Base-by-base conservation (phyloP, 1,140 invertebrate genomes). In the Propsilocerus akamusi region DNA sequence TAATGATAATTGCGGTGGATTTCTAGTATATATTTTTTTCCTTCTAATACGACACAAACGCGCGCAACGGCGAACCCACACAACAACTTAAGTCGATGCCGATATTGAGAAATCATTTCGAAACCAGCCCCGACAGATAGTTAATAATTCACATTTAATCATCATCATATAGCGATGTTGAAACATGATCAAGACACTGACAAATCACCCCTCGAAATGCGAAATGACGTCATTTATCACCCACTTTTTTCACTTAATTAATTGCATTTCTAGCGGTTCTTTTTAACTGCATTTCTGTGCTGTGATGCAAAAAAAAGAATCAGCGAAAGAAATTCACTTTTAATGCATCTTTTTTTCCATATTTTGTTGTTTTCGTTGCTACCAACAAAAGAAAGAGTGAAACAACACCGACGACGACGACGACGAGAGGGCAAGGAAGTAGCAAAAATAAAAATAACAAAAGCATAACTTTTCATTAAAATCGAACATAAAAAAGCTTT, bases 401-500 rank as follows among this genome's bases (percentile, higher is more conserved):
- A 30, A n/a, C 28, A 3, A 30, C 14, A 30, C 11, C 28, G 14
- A 7, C 34, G 22, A 20, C 11, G 22, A 41, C 17, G 22, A 41
- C n/a, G 8, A 41, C 5, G 17, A n/a, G 14, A 41, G 8, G 22
- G 10, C 5, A 41, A 41, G 34, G 17, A 20, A 41, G 34, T 17
- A 17, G 17, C 5, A 41, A 12, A n/a, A n/a, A n/a, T n/a, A n/a
- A n/a, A n/a, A 17, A 37, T 14, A 41, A 41, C n/a, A 41, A 14
- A 17, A 17, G n/a, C 17, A 17, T 41, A 17, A 41, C 34, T n/a
- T 17, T 41, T n/a, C n/a, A 41, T 17, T n/a, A 17, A 41, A 41
- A 20, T 41, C 17, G 34, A 41, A 41, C 34, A 41, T 41, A 41
- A 41, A 41, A 41, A 41, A 41, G 34, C 34, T 41, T 41, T 41